Base-by-base conservation (phyloP, 1,140 invertebrate genomes). In the Megalonaias nervosa region DNA sequence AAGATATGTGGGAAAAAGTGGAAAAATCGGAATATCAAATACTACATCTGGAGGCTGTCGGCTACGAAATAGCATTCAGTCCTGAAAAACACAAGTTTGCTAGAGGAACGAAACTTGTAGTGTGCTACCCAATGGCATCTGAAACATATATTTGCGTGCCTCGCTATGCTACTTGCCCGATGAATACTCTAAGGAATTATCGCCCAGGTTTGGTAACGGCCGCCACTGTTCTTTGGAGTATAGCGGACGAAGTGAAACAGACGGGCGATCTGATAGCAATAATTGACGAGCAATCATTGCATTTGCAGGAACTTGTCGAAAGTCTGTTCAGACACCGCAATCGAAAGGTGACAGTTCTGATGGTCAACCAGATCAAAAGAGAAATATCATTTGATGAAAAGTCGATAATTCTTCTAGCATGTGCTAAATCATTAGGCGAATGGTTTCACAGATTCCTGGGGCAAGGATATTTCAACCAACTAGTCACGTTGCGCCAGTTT, bases 191-290 rank as follows among this genome's bases (percentile, higher is more conserved):
- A 48, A 48, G 38, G 38, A 48, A 48, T 48, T 48, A 48, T 48
- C 38, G 38, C 5, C 23, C 60, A 62, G 23, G 23, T 9, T 62
- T 62, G 60, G 66, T 73, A 26, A 66, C 71, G 26, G 71, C 66
- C 19, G 64, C 61, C 5, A 19, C 66, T 17, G 12, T 73, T 38
- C 48, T 73, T 4, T 73, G 71, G 71, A 73, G 66, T 56, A 73
- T 73, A 13, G 62, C 55, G 12, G 71, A 73, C 2, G 6, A 14
- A 4, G 65, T 61, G 31, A 73, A 73, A 48, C 19, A 65, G 26
- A 17, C 15, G 6, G 38, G 55, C 16, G 31, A 48, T 58, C 14
- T 66, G 12, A 38, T 56, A 12, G 3, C 66, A 16, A 56, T 73
- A 15, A 55, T 67, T 11, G 71, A 73, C 19, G 62, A 73, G 14